Conservation (phyloP, 2,797 vertebrate species). For the Crenuchus spilurus region DNA sequence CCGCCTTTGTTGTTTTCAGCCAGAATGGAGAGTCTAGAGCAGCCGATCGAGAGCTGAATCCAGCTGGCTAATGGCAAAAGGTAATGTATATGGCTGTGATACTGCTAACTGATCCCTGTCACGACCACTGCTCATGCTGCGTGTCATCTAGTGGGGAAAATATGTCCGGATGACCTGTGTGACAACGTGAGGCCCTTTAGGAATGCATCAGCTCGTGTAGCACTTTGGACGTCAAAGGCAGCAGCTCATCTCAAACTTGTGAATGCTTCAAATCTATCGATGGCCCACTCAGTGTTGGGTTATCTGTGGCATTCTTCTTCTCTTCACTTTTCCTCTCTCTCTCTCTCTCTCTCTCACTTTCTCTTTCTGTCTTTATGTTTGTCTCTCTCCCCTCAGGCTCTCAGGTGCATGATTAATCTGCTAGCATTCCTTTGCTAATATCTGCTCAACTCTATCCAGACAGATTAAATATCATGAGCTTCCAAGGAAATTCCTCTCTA, state of each 20-base stretch:
- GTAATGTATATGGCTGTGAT: not conserved
- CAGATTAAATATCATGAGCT: conserved; percentile 14
- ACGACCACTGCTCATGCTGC: not conserved
- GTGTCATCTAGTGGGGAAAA: conserved; percentile 2
- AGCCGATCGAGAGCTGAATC: not conserved
- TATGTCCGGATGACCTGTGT: conserved; percentile 5
- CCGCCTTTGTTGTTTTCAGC: not conserved
- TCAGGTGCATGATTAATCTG: conserved; percentile 24
- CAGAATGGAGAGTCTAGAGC: not conserved
- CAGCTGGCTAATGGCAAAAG: not conserved
- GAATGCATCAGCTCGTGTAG: conserved; percentile 47
- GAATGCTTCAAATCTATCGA: conserved; percentile 25
- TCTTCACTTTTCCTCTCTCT: not conserved
- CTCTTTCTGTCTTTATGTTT: not conserved
- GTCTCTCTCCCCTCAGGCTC: not conserved
- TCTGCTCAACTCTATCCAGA: not conserved
- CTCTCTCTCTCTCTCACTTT: conserved; percentile 8
- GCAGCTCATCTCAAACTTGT: conserved; percentile 32
- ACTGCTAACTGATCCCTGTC: not conserved
- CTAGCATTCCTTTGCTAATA: conserved; percentile 40
- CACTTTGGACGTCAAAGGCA: conserved; percentile 17
- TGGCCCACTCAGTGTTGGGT: not conserved
- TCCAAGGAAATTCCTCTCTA: not conserved
- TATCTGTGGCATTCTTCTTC: conserved; percentile 23
- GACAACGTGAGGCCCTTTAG: conserved; percentile 28